Evolutionary conservation across 2,888 invertebrate genomes (phyloP).

Genomic region (Trachelus stipa): DNA sequence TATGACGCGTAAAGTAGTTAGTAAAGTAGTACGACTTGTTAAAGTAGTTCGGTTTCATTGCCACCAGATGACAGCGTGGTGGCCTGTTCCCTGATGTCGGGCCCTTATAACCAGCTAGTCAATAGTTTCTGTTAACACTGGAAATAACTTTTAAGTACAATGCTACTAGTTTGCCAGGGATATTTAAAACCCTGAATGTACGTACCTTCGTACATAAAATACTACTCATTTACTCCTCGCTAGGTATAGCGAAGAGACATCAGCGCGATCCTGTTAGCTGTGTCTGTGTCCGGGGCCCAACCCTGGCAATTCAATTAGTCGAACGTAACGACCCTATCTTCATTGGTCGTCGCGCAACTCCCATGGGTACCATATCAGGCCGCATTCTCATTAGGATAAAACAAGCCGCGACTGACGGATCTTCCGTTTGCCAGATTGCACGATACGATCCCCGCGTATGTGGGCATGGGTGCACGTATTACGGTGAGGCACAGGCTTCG

Average conservation of each 20-base stretch:
- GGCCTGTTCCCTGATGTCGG: neutral
- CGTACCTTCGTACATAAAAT: neutral
- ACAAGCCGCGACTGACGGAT: slow-evolving; percentile 40
- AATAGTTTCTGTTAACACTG: neutral
- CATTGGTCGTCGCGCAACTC: slow-evolving; percentile 38
- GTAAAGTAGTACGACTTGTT: neutral
- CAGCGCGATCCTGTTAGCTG: neutral
- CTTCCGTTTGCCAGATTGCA: slow-evolving; percentile 6
- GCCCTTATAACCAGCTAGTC: neutral
- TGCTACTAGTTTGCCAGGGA: neutral
- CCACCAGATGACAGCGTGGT: neutral
- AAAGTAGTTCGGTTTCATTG: neutral
- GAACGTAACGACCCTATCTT: slow-evolving; percentile 58
- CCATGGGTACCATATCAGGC: slow-evolving; percentile 27
- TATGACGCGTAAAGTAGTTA: neutral
- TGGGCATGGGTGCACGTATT: neutral
- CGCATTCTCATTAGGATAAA: slow-evolving; percentile 63
- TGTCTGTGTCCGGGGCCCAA: neutral
- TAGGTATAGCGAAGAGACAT: neutral
- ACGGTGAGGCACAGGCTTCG: neutral
- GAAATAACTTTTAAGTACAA: neutral
- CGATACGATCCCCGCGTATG: slow-evolving; percentile 1
- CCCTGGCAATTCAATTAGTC: slow-evolving; percentile 54
- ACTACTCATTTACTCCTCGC: neutral
- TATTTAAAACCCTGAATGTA: neutral